Percentiles rank a stretch among this genome's conserved stretches.
phyloP scores from a whole-genome alignment of 2,113 vertebrate species.

The Pseudorectes ferrugineus region DNA sequence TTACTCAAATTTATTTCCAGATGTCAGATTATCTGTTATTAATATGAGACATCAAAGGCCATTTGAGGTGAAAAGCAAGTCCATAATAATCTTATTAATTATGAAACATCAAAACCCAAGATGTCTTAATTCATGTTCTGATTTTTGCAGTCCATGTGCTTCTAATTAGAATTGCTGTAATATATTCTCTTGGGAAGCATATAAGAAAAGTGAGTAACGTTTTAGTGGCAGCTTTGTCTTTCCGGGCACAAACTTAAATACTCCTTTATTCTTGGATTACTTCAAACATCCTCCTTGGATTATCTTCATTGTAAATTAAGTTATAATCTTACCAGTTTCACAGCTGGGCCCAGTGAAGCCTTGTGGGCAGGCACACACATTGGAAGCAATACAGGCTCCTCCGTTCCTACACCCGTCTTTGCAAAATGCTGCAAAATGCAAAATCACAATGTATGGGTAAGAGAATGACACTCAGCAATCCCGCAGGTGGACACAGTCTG shows the following conservation, averaged over 20 bases:
- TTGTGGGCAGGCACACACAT: constrained; percentile 91
- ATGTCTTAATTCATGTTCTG: background rate
- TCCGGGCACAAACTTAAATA: background rate
- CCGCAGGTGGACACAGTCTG: background rate
- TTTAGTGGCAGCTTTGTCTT: background rate
- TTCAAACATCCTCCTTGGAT: background rate
- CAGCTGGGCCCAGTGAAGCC: constrained; percentile 94
- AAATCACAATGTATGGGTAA: background rate
- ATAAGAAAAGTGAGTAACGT: background rate
- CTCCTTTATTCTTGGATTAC: constrained; percentile 42
- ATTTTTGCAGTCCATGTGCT: background rate
- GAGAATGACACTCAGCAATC: background rate
- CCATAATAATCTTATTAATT: constrained; percentile 29
- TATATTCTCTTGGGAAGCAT: background rate
- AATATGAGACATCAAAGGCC: background rate
- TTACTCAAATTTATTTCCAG: background rate
- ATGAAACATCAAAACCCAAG: constrained; percentile 8
- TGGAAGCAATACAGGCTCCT: constrained; percentile 90
- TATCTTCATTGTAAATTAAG: background rate
- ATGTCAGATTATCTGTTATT: background rate
- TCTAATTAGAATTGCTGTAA: constrained; percentile 23
- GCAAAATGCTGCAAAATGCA: constrained; percentile 86
- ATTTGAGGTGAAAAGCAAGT: background rate
- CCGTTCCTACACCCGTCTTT: constrained; percentile 92
- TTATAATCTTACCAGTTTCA: constrained; percentile 85